Evolutionary conservation across 92 coral and sea anemone species (phyloP), one percentile per base, ranked within the genome.

Genomic region (Phenganax stokvisi): DNA sequence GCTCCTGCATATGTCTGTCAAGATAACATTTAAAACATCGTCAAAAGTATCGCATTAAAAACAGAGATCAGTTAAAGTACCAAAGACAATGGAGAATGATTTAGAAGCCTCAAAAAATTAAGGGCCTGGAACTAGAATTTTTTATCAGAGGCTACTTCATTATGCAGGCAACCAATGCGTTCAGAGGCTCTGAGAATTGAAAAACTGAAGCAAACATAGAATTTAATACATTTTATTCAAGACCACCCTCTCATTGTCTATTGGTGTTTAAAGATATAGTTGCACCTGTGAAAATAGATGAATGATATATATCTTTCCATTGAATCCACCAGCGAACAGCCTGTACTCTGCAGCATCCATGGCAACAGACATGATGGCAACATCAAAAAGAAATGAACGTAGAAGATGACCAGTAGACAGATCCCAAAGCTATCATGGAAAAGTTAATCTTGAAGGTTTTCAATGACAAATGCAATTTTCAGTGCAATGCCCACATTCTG

Each of bases 351-450:
- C 86, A 2, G 91, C 82, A 85, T 93, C 98, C 88, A 88, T 89
- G 20, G 75, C 86, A 37, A 88, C 88, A 79, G 98, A 86, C n/a
- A 89, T 85, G 56, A 91, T 89, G 10, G 97, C 93, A 53, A 86
- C 83, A 77, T 89, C 88, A 85, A 89, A 91, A 55, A 91, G 88
- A 81, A 93, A 88, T 9, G 98, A 89, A 77, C 97, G 92, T 9
- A 93, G 87, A 29, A 93, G 94, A 51, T 91, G 92, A 0, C 98
- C 98, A 75, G 98, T 91, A 37, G 90, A 84, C 58, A 93, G 89
- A 85, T 85, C 91, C 79, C 92, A 91, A 59, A 91, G 84, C 98
- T 91, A 54, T 6, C 76, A 75, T 70, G 31, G 31, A 30, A 57
- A 65, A 11, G 51, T 30, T n/a, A 15, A 15, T 69, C 54, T 30